phyloP scores from a whole-genome alignment of 2,113 vertebrate genomes.

The Bambusicola thoracicus region DNA sequence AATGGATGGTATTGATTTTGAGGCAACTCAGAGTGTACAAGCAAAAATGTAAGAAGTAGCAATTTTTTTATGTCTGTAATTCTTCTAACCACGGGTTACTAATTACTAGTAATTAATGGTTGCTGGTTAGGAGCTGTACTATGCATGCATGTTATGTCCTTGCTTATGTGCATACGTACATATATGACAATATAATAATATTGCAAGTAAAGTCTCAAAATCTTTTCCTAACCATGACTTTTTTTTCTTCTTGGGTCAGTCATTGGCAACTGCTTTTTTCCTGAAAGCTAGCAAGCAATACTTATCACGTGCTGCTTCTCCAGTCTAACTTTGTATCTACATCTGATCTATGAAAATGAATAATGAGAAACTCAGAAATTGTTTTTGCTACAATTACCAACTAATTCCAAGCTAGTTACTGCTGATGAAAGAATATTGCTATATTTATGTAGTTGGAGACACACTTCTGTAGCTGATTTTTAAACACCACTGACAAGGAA shows the following conservation, averaged over 20 bases:
- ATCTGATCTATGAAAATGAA: neutral
- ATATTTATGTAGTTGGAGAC: fast-evolving
- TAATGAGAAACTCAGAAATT: neutral
- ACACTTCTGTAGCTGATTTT: neutral
- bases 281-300: neutral
- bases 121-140: neutral
- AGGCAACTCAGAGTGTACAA: neutral
- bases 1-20: neutral
- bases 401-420: neutral
- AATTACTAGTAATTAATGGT: neutral
- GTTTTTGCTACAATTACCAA: neutral
- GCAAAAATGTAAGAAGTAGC: neutral
- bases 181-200: fast-evolving
- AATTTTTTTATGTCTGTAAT: neutral
- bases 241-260: neutral
- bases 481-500: neutral
- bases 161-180: neutral
- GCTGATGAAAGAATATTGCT: fast-evolving
- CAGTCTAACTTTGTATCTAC: neutral
- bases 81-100: neutral
- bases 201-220: neutral
- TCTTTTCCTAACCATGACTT: neutral
- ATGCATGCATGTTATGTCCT: neutral
- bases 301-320: neutral
- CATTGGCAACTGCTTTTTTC: neutral